Percentiles rank a stretch among this genome's conserved stretches.
Conservation (phyloP, 2,797 vertebrate genomes). For the Coccyzus lansbergi region DNA sequence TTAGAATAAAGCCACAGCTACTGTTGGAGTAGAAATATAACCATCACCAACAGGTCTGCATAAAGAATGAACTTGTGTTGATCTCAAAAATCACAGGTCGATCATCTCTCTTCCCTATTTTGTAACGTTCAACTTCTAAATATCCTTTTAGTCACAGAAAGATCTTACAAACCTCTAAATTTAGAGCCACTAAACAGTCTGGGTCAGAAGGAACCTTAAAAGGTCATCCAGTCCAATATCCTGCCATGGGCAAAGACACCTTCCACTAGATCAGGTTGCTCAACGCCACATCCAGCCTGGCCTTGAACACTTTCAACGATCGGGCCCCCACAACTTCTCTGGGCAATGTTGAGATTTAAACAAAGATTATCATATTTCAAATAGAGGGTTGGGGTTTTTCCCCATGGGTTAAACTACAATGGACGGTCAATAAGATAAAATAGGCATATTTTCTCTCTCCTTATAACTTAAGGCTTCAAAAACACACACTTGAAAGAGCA, state of each 20-base stretch:
- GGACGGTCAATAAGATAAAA: not conserved
- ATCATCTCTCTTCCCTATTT: not conserved
- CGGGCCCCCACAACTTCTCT: not conserved
- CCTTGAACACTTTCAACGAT: not conserved
- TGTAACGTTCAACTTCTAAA: not conserved
- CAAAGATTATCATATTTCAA: not conserved
- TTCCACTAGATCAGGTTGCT: not conserved
- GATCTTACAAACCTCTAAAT: not conserved
- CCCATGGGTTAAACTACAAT: not conserved
- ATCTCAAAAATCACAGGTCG: not conserved
- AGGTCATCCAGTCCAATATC: not conserved
- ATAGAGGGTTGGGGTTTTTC: not conserved
- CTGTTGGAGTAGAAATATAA: not conserved
- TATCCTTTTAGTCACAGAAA: not conserved
- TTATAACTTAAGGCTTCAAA: not conserved
- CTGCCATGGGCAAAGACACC: rapidly evolving
- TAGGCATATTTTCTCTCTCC: rapidly evolving
- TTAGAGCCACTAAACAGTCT: not conserved
- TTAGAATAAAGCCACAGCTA: not conserved
- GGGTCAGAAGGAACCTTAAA: not conserved
- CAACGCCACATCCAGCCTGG: not conserved
- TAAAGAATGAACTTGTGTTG: not conserved
- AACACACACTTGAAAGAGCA: not conserved
- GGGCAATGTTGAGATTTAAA: not conserved
- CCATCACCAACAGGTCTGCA: not conserved